A percentile compares a stretch with the other conserved stretches of the same genome.
Evolutionary conservation across 2,797 vertebrate genomes (phyloP).

Genomic region (Macropus fuliginosus): DNA sequence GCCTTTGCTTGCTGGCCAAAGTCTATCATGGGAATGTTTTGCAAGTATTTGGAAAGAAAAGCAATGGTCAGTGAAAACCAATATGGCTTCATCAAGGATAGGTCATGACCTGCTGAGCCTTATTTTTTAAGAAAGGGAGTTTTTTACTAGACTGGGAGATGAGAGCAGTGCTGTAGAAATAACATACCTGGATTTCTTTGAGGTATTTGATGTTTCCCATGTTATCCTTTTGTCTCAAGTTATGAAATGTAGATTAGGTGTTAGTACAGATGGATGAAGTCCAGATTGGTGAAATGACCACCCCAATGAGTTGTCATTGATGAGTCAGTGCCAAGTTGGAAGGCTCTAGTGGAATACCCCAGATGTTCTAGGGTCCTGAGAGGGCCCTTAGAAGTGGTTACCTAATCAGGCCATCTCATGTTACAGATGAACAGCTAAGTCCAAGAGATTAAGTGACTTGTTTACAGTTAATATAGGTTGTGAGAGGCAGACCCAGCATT

Average conservation of each 20-base stretch:
- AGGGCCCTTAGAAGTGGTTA: too few relatives aligned
- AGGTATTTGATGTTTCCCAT: not conserved
- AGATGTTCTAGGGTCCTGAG: not conserved
- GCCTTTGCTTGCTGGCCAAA: not conserved
- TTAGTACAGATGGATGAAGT: not conserved
- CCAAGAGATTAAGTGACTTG: not conserved
- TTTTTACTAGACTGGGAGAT: too few relatives aligned
- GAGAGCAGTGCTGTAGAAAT: too few relatives aligned
- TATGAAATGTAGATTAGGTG: not conserved
- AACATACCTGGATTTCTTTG: not conserved
- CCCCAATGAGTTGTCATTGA: too few relatives aligned
- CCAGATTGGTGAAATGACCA: not conserved
- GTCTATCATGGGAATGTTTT: not conserved
- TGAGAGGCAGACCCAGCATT: not conserved
- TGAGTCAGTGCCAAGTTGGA: not conserved
- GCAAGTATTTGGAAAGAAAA: not conserved
- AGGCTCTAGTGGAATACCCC: not conserved
- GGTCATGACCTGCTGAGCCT: not conserved
- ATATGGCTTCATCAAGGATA: not conserved
- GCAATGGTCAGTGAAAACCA: not conserved
- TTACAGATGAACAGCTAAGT: not conserved
- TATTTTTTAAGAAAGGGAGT: not conserved
- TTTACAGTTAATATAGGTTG: not conserved
- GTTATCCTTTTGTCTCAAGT: not conserved
- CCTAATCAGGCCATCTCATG: not conserved